phyloP scores from a whole-genome alignment of 2,888 invertebrate species.

The Unio pictorum region DNA sequence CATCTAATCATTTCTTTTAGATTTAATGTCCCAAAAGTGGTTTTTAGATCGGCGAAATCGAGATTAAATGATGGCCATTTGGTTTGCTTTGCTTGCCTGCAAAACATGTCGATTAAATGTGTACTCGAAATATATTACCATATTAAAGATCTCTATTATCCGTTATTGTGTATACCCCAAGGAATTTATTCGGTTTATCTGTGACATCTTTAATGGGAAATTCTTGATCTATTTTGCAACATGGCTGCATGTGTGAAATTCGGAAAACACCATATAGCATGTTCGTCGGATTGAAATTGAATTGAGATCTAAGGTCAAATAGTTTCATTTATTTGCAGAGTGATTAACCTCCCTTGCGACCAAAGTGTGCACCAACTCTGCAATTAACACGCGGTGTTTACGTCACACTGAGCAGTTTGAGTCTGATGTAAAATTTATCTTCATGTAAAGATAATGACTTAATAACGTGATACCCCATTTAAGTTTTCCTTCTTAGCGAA shows the following conservation, averaged over 20 bases:
- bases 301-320: slow-evolving; percentile 40
- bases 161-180: slow-evolving; percentile 32
- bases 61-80: no score
- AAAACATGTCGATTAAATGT: slow-evolving; percentile 40
- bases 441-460: slow-evolving; percentile 35
- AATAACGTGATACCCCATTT: slow-evolving; percentile 34
- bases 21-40: no score
- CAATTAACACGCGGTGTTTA: slow-evolving; percentile 10
- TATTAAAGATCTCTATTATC: slow-evolving; percentile 36
- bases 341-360: slow-evolving; percentile 14
- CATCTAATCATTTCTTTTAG: no score
- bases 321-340: slow-evolving; percentile 31
- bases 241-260: slow-evolving; percentile 36
- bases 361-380: slow-evolving; percentile 19
- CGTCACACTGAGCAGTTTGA: no score
- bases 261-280: slow-evolving; percentile 33
- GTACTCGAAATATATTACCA: slow-evolving; percentile 36
- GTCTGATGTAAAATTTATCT: no score
- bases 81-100: no score
- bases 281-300: slow-evolving; percentile 35
- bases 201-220: slow-evolving; percentile 40
- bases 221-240: slow-evolving; percentile 44
- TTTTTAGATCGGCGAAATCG: no score
- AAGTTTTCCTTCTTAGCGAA: slow-evolving; percentile 19
- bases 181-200: slow-evolving; percentile 29